phyloP scores from a whole-genome alignment of 2,888 invertebrate species.

The Drosophila quasianomalipes region DNA sequence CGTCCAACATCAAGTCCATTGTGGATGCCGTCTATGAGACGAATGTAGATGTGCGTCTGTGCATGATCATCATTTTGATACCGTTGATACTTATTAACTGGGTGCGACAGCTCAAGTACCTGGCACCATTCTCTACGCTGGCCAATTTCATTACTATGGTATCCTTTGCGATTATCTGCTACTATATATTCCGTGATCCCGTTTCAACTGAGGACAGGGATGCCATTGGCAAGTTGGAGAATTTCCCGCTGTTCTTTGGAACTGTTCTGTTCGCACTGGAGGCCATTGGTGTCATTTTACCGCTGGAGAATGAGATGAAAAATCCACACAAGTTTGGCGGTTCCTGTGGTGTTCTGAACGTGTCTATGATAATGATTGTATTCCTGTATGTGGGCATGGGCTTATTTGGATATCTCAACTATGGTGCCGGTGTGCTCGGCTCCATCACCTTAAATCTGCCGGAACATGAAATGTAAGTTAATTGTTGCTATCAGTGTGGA shows the following conservation, averaged over 20 bases:
- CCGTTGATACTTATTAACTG: conserved; percentile 93
- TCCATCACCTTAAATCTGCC: conserved; percentile 96
- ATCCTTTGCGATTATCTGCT: conserved; percentile 94
- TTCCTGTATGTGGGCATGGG: conserved; percentile 95
- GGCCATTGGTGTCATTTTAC: conserved; percentile 94
- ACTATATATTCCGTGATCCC: conserved; percentile 92
- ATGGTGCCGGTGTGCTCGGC: conserved; percentile 90
- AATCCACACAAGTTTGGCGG: conserved; percentile 93
- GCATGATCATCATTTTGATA: conserved; percentile 90
- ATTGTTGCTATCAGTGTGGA: too few species aligned
- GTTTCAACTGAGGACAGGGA: conserved; percentile 88
- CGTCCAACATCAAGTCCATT: conserved; percentile 92
- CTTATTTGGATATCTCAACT: conserved; percentile 95
- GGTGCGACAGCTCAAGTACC: conserved; percentile 91
- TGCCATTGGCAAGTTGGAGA: conserved; percentile 88
- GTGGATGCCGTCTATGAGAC: conserved; percentile 86
- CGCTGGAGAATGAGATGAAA: conserved; percentile 97
- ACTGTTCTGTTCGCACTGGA: conserved; percentile 98
- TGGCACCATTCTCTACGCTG: conserved; percentile 95
- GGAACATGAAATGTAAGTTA: conserved; percentile 88
- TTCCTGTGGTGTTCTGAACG: conserved; percentile 93
- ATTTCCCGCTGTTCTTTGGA: conserved; percentile 97
- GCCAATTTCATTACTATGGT: conserved; percentile 94
- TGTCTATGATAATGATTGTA: conserved; percentile 93
- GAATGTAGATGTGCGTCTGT: conserved; percentile 87